Conservation (phyloP, 2,797 vertebrate genomes). For the Gallinago nigripennis region DNA sequence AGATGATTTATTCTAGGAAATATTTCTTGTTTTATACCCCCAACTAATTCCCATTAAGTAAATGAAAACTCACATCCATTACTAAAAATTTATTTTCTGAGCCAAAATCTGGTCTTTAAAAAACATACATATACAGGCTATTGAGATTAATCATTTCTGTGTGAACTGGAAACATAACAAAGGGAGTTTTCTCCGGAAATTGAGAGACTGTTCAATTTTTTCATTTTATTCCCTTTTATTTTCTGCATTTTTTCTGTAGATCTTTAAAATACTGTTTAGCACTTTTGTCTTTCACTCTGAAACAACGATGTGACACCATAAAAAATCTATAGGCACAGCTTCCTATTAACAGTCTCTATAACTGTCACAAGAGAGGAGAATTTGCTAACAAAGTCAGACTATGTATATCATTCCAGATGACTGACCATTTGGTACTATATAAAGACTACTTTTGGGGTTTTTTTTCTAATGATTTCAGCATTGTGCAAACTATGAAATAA, state of each 20-base stretch:
- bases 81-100: not conserved
- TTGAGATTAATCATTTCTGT: not conserved
- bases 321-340: not conserved
- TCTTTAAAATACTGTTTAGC: not conserved
- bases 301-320: not conserved
- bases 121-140: not conserved
- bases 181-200: not conserved
- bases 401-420: not conserved
- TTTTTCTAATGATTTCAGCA: not conserved
- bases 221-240: too few relatives aligned
- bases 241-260: not conserved
- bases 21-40: not conserved
- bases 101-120: not conserved
- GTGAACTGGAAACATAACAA: not conserved
- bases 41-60: not conserved
- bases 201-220: not conserved
- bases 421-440: not conserved
- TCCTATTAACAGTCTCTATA: not conserved
- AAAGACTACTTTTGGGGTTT: not conserved
- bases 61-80: not conserved
- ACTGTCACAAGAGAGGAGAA: not conserved
- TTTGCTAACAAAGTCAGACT: not conserved
- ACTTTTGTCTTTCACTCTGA: not conserved
- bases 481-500: not conserved
- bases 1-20: not conserved